Conservation (phyloP, 2,113 vertebrate species). For the Propithecus coquereli region DNA sequence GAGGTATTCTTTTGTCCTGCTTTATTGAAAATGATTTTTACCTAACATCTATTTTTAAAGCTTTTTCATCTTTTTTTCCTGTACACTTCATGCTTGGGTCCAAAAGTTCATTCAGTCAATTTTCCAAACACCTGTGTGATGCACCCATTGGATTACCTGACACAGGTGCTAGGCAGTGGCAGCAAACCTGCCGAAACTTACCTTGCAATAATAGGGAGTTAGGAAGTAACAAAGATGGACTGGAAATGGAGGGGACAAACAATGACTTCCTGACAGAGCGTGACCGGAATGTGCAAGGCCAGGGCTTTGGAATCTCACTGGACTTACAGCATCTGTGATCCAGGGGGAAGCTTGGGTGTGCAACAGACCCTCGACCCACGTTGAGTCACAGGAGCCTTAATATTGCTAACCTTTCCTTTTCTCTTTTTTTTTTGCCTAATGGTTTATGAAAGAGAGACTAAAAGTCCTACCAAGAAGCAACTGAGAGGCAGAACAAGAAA, state of each 20-base stretch:
- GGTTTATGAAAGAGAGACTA: not conserved
- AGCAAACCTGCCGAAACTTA: not conserved
- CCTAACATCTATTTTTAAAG: not conserved
- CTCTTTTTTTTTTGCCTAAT: not conserved
- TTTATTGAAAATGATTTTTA: not conserved
- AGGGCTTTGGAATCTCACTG: not conserved
- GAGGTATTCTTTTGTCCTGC: not conserved
- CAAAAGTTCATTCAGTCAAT: not conserved
- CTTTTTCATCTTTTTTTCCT: not conserved
- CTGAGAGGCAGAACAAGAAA: not conserved
- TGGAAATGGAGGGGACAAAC: not conserved
- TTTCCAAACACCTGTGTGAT: not conserved
- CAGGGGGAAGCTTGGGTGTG: no score
- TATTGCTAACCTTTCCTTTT: not conserved
- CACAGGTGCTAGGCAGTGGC: rapidly evolving
- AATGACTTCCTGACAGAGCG: not conserved
- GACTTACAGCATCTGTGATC: not conserved
- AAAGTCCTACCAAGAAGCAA: not conserved
- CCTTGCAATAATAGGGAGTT: not conserved
- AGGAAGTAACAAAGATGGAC: not conserved
- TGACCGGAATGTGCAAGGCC: not conserved
- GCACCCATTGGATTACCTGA: not conserved
- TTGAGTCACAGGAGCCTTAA: not conserved
- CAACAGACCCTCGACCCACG: not conserved
- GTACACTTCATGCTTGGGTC: not conserved